phyloP scores from a whole-genome alignment of 2,888 invertebrate species.

The Idaea straminata region DNA sequence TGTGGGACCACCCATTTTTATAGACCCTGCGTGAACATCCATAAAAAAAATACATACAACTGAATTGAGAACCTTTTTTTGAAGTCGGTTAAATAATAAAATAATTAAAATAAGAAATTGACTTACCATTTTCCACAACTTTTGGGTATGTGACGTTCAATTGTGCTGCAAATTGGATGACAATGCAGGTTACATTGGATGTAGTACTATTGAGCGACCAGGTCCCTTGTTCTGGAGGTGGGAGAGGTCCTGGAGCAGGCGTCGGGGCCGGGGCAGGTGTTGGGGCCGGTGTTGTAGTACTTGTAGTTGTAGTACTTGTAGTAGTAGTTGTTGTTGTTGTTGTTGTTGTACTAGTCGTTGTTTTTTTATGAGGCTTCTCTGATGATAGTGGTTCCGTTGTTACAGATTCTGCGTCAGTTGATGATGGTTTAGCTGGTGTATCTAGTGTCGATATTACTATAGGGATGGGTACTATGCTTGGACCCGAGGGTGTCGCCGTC shows the following conservation, averaged over 20 bases:
- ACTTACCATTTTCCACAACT: slow-evolving; percentile 52
- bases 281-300: slow-evolving; percentile 68
- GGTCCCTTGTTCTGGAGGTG: slow-evolving; percentile 52
- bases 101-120: not conserved
- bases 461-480: not conserved
- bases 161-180: slow-evolving; percentile 83
- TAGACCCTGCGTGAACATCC: too few relatives aligned
- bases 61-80: too few relatives aligned
- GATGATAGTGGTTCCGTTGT: slow-evolving; percentile 7
- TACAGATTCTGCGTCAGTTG: not conserved
- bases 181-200: slow-evolving; percentile 81
- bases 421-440: not conserved
- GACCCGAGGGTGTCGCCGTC: not conserved
- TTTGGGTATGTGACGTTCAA: slow-evolving; percentile 80
- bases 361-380: slow-evolving; percentile 35
- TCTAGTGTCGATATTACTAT: not conserved
- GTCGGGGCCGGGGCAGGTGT: slow-evolving; percentile 43
- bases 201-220: slow-evolving; percentile 49
- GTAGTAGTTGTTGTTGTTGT: slow-evolving; percentile 49
- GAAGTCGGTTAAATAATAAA: too few relatives aligned
- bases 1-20: too few relatives aligned
- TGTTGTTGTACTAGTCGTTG: slow-evolving; percentile 18
- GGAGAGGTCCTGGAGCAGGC: slow-evolving; percentile 43
- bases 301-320: slow-evolving; percentile 60
- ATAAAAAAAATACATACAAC: too few relatives aligned